Evolutionary conservation across 2,888 invertebrate species (phyloP).

Genomic region (Idaea dimidiata): DNA sequence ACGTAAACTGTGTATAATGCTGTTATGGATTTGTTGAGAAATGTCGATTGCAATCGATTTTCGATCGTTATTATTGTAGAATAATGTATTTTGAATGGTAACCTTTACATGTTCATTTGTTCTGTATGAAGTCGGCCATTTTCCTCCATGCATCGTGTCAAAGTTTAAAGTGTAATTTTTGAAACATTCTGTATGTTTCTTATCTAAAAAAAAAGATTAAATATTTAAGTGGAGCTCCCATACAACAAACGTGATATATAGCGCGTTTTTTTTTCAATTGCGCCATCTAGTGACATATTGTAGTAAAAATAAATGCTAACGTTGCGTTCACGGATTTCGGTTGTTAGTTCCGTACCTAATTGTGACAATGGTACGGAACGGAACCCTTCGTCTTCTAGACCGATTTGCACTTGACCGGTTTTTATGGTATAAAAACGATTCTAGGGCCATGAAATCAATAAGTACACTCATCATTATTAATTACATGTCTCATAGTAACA

Average conservation of each 20-base stretch:
- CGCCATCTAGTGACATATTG: no score
- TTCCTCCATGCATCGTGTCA: background rate
- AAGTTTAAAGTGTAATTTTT: background rate
- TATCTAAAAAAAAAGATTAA: no score
- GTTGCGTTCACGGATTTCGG: no score
- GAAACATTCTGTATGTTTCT: background rate
- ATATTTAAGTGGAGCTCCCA: no score
- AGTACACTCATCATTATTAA: background rate
- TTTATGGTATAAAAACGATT: no score
- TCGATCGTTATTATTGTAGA: background rate
- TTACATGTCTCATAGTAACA: background rate
- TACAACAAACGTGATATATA: no score
- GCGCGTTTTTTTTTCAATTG: no score
- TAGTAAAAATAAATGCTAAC: no score
- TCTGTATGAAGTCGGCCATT: background rate
- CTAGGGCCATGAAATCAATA: background rate
- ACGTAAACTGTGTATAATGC: background rate
- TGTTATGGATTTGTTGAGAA: constrained; percentile 1
- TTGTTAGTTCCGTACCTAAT: no score
- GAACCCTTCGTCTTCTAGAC: no score
- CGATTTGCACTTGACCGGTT: no score
- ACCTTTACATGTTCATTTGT: background rate
- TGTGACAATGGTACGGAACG: no score
- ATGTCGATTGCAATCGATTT: background rate
- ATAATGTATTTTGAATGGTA: background rate